These are phyloP conservation scores for Notodonta ziczac DNA, from an alignment of 2,888 invertebrate genomes.

Conservation along the genomic window DNA sequence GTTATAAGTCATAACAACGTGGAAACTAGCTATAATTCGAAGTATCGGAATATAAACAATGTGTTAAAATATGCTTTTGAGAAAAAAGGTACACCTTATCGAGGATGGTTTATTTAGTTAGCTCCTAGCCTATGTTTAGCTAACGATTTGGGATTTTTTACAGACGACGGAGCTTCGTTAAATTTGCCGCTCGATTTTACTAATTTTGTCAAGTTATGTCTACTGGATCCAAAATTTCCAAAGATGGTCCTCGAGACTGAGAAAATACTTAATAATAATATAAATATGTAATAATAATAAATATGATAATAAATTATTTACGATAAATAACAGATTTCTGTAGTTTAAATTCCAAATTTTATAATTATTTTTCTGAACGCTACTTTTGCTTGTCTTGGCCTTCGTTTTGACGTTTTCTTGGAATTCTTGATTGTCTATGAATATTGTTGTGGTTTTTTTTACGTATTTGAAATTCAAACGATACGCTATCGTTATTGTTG, in stretches of 20 bases:
- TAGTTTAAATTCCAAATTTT: no score
- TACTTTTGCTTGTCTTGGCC: background rate
- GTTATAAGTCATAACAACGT: conserved; percentile 47
- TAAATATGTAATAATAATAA: background rate
- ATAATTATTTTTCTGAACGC: background rate
- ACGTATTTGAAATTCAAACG: conserved; percentile 15
- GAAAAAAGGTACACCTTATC: conserved; percentile 45
- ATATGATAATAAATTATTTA: no score
- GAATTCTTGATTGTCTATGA: background rate
- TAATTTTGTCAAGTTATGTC: conserved; percentile 65
- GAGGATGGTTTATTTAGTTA: background rate
- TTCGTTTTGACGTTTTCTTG: background rate
- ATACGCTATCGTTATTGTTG: conserved; percentile 9
- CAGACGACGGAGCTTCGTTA: conserved; percentile 24
- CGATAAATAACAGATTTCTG: no score
- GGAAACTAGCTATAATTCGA: conserved; percentile 30
- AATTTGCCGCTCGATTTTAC: conserved; percentile 47
- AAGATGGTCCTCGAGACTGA: conserved; percentile 58
- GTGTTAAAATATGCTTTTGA: conserved; percentile 57
- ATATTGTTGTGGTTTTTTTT: no score
- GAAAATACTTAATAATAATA: conserved; percentile 39
- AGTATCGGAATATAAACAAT: conserved; percentile 57
- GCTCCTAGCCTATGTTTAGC: no score
- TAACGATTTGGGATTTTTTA: conserved; percentile 13
- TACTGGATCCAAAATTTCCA: conserved; percentile 71